These are phyloP conservation scores for Himantopus leucocephalus DNA, from an alignment of 2,113 vertebrate species.

Conservation along the genomic window DNA sequence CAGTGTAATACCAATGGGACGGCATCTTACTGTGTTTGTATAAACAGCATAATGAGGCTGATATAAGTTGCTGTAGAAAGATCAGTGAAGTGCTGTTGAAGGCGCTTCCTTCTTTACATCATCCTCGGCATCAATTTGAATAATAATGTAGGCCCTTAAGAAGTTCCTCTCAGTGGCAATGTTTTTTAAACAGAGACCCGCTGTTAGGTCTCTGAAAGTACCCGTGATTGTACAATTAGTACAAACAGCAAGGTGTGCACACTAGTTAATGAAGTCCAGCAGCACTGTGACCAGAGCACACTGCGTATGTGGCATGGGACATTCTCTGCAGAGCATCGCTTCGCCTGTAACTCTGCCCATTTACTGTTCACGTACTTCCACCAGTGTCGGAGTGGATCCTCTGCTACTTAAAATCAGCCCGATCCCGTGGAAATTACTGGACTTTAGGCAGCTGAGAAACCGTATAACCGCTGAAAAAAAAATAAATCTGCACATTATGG, in stretches of 20 bases:
- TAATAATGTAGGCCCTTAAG: slow-evolving; percentile 53
- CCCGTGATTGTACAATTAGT: not conserved
- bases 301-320: rapidly evolving
- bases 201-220: not conserved
- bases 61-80: slow-evolving; percentile 26
- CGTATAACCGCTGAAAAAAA: not conserved
- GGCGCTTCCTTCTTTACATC: slow-evolving; percentile 53
- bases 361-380: not conserved
- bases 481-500: not conserved
- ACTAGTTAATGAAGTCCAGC: not conserved
- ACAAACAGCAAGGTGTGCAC: not conserved
- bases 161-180: slow-evolving; percentile 24
- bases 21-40: slow-evolving; percentile 22
- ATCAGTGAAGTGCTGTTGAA: slow-evolving; percentile 63
- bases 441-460: not conserved
- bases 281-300: not conserved
- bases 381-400: not conserved
- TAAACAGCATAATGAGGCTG: slow-evolving; percentile 62
- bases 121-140: slow-evolving; percentile 61
- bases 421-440: not conserved
- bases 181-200: slow-evolving; percentile 14
- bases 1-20: slow-evolving; percentile 9
- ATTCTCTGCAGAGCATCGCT: not conserved
- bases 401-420: not conserved
- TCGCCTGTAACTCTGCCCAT: not conserved